Percentiles rank a stretch among this genome's conserved stretches.
These are phyloP conservation scores for Brotula barbata DNA, from an alignment of 2,797 vertebrate genomes.

Conservation along the genomic window DNA sequence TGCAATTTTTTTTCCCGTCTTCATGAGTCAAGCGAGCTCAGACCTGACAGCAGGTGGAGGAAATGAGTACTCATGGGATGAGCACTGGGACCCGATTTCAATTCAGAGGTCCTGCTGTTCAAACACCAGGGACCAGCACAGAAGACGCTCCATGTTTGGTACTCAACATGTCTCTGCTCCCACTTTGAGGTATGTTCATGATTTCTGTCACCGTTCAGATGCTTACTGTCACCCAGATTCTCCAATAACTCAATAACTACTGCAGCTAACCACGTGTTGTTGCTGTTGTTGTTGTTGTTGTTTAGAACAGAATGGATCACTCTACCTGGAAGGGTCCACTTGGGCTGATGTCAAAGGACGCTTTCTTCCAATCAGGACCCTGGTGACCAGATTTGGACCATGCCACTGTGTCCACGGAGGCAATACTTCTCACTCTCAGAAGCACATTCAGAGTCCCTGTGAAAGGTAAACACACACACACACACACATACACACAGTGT, in stretches of 20 bases:
- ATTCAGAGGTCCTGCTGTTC: constrained; percentile 11
- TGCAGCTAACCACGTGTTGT: no score
- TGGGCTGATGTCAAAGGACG: constrained; percentile 87
- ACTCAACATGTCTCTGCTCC: constrained; percentile 1
- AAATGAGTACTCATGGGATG: constrained; percentile 15
- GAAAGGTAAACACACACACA: constrained; percentile 19
- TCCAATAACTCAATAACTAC: no score
- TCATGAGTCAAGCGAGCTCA: constrained; percentile 14
- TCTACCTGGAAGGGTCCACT: constrained; percentile 93
- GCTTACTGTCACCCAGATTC: not conserved
- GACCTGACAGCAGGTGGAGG: constrained; percentile 3
- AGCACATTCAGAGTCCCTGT: constrained; percentile 90
- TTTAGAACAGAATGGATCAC: not conserved
- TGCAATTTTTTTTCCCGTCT: constrained; percentile 4
- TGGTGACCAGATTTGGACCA: constrained; percentile 90
- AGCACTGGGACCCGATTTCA: constrained; percentile 19
- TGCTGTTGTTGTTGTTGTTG: constrained; percentile 9
- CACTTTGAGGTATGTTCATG: constrained; percentile 20
- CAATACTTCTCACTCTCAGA: constrained; percentile 86
- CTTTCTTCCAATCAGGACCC: constrained; percentile 89
- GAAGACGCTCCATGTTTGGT: not conserved
- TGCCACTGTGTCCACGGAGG: constrained; percentile 83
- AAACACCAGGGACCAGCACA: constrained; percentile 15
- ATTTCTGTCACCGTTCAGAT: constrained; percentile 11
- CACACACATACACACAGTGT: not conserved